phyloP scores from a whole-genome alignment of 2,113 vertebrate species.

The Mohoua ochrocephala region DNA sequence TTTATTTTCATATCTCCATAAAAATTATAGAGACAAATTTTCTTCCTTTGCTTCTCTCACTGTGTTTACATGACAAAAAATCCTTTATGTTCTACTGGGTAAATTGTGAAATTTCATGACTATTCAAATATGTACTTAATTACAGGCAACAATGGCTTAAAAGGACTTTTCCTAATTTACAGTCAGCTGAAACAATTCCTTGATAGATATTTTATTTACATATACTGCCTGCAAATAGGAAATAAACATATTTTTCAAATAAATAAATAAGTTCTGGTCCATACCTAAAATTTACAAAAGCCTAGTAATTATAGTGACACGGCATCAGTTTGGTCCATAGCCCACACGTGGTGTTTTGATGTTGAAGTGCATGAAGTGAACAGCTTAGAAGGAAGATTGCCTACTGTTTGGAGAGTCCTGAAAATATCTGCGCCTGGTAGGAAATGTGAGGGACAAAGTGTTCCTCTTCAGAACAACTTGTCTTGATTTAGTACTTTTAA shows the following conservation, averaged over 20 bases:
- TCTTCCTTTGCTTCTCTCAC: not conserved
- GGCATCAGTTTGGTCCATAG: not conserved
- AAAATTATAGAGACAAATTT: not conserved
- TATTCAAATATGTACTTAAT: not conserved
- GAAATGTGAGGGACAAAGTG: not conserved
- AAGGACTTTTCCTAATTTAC: not conserved
- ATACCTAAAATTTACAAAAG: not conserved
- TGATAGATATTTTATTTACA: not conserved
- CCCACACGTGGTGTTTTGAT: not conserved
- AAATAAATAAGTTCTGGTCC: not conserved
- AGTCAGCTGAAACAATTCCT: not conserved
- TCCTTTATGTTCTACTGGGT: not conserved
- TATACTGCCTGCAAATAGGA: not conserved
- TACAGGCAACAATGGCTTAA: not conserved
- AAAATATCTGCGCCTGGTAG: conserved; percentile 3
- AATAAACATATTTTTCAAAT: not conserved
- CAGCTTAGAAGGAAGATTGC: not conserved
- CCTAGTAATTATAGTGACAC: not conserved
- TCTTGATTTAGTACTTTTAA: conserved; percentile 29
- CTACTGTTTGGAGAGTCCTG: conserved; percentile 5
- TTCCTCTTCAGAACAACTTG: not conserved
- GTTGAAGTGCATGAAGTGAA: not conserved
- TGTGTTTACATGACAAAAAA: not conserved
- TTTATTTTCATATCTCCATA: not conserved
- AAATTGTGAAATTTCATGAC: not conserved